phyloP scores from a whole-genome alignment of 2,113 vertebrate species.

The Hemibagrus wyckioides region DNA sequence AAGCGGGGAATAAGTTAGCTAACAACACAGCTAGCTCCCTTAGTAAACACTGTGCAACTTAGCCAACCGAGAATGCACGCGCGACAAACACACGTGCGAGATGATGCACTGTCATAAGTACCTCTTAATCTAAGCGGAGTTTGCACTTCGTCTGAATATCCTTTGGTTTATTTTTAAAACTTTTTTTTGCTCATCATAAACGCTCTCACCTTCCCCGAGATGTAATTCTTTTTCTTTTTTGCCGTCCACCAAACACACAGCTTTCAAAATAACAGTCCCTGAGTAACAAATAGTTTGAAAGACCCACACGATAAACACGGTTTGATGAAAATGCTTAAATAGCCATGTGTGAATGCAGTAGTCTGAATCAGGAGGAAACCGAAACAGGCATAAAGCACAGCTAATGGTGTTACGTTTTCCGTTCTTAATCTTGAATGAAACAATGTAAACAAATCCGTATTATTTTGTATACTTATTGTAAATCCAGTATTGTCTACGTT shows the following conservation, averaged over 20 bases:
- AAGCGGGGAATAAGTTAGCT: neutral
- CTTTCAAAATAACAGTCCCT: constrained; percentile 48
- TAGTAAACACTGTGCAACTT: neutral
- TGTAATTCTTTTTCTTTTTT: neutral
- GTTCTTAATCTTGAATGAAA: neutral
- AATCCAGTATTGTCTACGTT: neutral
- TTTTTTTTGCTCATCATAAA: neutral
- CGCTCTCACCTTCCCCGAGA: neutral
- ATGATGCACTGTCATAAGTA: neutral
- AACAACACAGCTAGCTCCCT: neutral
- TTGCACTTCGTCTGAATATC: constrained; percentile 5
- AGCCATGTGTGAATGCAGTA: neutral
- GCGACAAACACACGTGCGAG: neutral
- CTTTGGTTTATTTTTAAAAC: constrained; percentile 2
- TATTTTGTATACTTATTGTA: neutral
- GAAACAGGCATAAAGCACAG: neutral
- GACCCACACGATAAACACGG: neutral
- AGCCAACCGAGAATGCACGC: neutral
- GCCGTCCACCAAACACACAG: neutral
- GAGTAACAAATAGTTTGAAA: too few species aligned
- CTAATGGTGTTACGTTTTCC: neutral
- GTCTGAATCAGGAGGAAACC: neutral
- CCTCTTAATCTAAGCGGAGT: constrained; percentile 28
- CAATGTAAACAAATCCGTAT: neutral
- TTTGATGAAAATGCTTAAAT: constrained; percentile 16